These are phyloP conservation scores for Ligdia adustata DNA, from an alignment of 2,888 invertebrate species.

Conservation along the genomic window DNA sequence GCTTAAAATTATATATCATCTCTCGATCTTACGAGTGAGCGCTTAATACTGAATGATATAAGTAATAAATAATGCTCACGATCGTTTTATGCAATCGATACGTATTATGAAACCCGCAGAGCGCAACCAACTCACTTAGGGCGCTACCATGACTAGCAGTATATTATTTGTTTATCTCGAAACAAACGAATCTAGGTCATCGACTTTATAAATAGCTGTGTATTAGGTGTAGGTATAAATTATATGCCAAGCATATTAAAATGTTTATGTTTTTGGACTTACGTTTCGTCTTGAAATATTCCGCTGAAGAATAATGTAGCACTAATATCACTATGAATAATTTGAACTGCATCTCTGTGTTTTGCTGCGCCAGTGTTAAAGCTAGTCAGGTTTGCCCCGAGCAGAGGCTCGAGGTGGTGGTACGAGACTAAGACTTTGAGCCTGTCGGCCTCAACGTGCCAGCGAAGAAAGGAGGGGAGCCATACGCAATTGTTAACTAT, in stretches of 20 bases:
- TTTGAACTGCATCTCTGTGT: conserved; percentile 67
- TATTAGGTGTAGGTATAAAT: conserved; percentile 32
- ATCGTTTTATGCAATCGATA: conserved; percentile 50
- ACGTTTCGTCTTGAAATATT: conserved; percentile 77
- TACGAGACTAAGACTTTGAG: conserved; percentile 65
- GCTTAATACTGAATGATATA: conserved; percentile 44
- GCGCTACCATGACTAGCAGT: conserved; percentile 7
- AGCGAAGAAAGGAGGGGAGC: conserved; percentile 67
- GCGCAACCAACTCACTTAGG: conserved; percentile 7
- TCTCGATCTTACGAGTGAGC: no score
- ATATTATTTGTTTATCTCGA: conserved; percentile 41
- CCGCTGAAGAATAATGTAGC: conserved; percentile 61
- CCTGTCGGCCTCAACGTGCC: conserved; percentile 51
- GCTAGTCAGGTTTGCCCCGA: conserved; percentile 55
- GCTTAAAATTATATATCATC: no score
- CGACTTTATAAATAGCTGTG: conserved; percentile 30
- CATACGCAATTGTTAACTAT: conserved; percentile 74
- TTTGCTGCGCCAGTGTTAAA: conserved; percentile 35
- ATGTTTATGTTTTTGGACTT: conserved; percentile 47
- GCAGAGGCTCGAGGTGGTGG: conserved; percentile 64
- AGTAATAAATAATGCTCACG: conserved; percentile 34
- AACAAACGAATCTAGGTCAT: conserved; percentile 31
- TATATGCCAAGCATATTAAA: not conserved
- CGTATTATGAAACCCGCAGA: conserved; percentile 43
- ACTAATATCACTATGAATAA: conserved; percentile 70